These are phyloP conservation scores for Palythoa grandis DNA, from an alignment of 92 coral and sea anemone genomes.

Conservation along the genomic window DNA sequence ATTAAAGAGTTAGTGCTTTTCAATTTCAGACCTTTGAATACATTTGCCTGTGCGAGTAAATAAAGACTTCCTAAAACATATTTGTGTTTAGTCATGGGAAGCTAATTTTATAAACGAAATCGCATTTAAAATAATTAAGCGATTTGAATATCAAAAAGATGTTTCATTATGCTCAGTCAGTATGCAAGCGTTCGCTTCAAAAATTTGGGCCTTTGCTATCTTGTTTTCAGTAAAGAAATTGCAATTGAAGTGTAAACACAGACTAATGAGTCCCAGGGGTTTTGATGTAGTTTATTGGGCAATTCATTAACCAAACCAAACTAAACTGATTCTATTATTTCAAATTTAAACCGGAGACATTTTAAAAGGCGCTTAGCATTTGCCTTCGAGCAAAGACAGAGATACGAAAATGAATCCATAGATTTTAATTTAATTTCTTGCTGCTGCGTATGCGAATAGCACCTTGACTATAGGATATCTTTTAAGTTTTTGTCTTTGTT, in stretches of 20 bases:
- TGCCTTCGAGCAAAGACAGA: not conserved
- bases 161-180: not conserved
- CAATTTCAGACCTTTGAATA: not conserved
- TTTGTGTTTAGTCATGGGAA: too few relatives aligned
- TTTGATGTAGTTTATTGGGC: not conserved
- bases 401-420: not conserved
- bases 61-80: too few relatives aligned
- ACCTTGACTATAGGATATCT: not conserved
- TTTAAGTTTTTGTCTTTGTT: not conserved
- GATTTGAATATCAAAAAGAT: not conserved
- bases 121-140: not conserved
- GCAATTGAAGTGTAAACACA: not conserved
- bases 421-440: not conserved
- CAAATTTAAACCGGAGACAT: not conserved
- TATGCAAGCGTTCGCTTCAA: not conserved
- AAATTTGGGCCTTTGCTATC: not conserved
- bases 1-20: not conserved
- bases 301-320: slow-evolving; percentile 17
- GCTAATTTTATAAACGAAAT: too few relatives aligned
- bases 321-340: slow-evolving; percentile 9
- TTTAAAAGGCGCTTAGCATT: not conserved
- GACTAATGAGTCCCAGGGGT: slow-evolving; percentile 7
- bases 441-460: not conserved
- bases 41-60: not conserved
- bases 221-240: not conserved